Conservation (phyloP, 2,797 vertebrate species). For the Bucorvus abyssinicus region DNA sequence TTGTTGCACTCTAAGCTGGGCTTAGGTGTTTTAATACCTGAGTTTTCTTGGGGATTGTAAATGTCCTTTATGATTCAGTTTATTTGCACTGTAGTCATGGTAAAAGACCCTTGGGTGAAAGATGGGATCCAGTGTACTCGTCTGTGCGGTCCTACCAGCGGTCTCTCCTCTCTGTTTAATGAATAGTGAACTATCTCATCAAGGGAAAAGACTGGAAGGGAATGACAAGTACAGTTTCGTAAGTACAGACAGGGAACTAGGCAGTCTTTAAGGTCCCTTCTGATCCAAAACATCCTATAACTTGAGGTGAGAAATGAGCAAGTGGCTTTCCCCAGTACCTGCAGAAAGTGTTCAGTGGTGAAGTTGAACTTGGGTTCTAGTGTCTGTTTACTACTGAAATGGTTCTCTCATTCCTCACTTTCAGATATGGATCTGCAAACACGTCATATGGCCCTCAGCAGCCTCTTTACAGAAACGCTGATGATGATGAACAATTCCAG, state of each 20-base stretch:
- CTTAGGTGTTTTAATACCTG: not conserved
- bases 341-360: not conserved
- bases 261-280: not conserved
- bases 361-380: not conserved
- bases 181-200: not conserved
- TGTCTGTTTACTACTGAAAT: rapidly evolving
- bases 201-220: not conserved
- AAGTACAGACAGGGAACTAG: not conserved
- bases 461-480: conserved; percentile 88
- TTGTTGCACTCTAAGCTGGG: not conserved
- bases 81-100: not conserved
- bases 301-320: not conserved
- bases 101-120: not conserved
- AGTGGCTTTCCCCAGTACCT: not conserved
- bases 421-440: conserved; percentile 86
- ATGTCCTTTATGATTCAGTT: not conserved
- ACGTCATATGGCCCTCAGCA: conserved; percentile 90
- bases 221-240: rapidly evolving
- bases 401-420: not conserved
- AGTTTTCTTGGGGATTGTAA: not conserved
- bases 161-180: not conserved
- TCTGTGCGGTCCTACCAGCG: not conserved
- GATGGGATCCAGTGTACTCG: not conserved
- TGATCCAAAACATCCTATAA: not conserved
- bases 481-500: conserved; percentile 88